A percentile compares a stretch with the other conserved stretches of the same genome.
These are phyloP conservation scores for Rhabdomys pumilio DNA, from an alignment of 2,797 vertebrate genomes.

Conservation along the genomic window DNA sequence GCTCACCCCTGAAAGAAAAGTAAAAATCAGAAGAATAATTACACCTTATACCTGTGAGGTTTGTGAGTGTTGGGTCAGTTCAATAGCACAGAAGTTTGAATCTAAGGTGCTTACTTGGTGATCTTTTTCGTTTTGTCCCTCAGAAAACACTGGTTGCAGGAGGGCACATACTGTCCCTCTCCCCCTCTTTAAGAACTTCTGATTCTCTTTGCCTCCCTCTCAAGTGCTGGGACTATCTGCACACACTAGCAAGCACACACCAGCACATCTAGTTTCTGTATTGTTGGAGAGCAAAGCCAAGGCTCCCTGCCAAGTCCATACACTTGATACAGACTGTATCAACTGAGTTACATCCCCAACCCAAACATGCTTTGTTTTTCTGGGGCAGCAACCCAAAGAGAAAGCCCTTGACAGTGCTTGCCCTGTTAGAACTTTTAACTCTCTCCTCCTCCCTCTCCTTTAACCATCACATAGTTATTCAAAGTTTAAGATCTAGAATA, in stretches of 20 bases:
- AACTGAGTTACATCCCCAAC: neutral
- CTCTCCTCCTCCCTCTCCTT: neutral
- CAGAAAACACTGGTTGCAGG: conserved; percentile 4
- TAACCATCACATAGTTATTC: neutral
- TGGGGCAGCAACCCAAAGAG: neutral
- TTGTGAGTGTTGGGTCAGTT: neutral
- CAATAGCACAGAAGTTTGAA: conserved; percentile 38
- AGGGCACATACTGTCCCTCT: neutral
- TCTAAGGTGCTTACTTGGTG: neutral
- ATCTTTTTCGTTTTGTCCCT: conserved; percentile 19
- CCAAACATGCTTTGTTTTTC: neutral
- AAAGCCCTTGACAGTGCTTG: neutral
- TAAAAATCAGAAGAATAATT: conserved; percentile 47
- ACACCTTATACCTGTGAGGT: neutral
- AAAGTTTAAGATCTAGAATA: conserved; percentile 35
- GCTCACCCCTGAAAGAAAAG: conserved; percentile 90
- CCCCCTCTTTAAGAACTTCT: neutral
- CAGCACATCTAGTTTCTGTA: neutral
- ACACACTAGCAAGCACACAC: neutral
- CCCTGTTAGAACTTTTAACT: neutral
- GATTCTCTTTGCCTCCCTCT: neutral
- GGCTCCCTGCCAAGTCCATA: neutral
- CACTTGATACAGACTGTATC: neutral
- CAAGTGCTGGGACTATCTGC: neutral
- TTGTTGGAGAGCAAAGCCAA: neutral